Evolutionary conservation across 2,888 invertebrate species (phyloP).

Genomic region (Odontocolon sp.): DNA sequence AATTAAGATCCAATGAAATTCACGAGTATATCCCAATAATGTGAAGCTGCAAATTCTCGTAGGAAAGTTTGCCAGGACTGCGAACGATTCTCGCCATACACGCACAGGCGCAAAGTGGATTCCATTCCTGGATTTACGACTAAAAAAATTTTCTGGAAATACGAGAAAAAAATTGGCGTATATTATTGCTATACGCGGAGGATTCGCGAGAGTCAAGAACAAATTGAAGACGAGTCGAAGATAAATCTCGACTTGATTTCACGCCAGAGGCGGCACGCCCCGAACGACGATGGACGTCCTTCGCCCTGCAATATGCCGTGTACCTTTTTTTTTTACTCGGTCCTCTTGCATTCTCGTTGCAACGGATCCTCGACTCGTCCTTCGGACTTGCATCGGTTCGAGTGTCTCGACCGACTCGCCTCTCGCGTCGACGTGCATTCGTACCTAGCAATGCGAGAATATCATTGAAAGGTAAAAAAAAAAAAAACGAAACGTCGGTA

Average conservation of each 20-base stretch:
- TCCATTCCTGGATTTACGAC: constrained; percentile 64
- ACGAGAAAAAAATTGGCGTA: constrained; percentile 30
- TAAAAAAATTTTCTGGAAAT: constrained; percentile 53
- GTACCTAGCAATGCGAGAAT: constrained; percentile 23
- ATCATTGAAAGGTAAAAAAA: constrained; percentile 10
- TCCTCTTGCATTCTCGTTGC: no score
- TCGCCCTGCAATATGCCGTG: constrained; percentile 12
- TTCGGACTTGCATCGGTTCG: constrained; percentile 23
- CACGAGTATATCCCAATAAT: no score
- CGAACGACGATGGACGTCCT: constrained; percentile 31
- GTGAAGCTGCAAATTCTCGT: not conserved
- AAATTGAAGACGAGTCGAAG: constrained; percentile 69
- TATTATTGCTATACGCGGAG: constrained; percentile 55
- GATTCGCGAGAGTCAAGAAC: constrained; percentile 58
- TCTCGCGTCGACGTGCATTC: constrained; percentile 3
- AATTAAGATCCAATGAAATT: not conserved
- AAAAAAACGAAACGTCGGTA: not conserved
- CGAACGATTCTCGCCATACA: not conserved
- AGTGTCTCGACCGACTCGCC: constrained; percentile 14
- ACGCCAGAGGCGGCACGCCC: constrained; percentile 55
- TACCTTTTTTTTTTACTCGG: no score
- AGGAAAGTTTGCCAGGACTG: not conserved
- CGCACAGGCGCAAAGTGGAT: constrained; percentile 21
- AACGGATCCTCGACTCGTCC: constrained; percentile 37
- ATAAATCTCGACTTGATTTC: constrained; percentile 71